A percentile compares a stretch with the other conserved stretches of the same genome.
These are phyloP conservation scores for Peromyscus attwateri DNA, from an alignment of 2,797 vertebrate genomes.

Conservation along the genomic window DNA sequence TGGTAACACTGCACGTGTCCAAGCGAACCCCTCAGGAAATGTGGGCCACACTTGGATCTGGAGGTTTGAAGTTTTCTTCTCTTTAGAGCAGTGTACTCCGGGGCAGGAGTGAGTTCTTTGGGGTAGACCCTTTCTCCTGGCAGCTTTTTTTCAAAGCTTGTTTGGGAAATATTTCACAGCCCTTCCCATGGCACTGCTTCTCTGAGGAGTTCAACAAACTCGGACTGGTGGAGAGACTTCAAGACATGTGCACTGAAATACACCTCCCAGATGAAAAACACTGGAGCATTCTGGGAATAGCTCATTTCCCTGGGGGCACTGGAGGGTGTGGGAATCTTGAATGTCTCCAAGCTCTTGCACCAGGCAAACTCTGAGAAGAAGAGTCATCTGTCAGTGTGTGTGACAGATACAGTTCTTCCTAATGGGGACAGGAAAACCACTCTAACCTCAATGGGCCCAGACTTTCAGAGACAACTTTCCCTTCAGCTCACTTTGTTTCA, in stretches of 20 bases:
- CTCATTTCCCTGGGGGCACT: slow-evolving; percentile 65
- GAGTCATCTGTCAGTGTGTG: slow-evolving; percentile 65
- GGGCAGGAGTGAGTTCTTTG: slow-evolving; percentile 69
- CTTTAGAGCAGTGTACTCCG: neutral
- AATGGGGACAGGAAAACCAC: slow-evolving; percentile 84
- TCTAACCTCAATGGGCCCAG: slow-evolving; percentile 80
- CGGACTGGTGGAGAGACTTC: slow-evolving; percentile 73
- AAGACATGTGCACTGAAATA: slow-evolving; percentile 68
- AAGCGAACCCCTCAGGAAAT: slow-evolving; percentile 20
- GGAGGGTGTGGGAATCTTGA: slow-evolving; percentile 74
- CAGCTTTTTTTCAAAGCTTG: slow-evolving; percentile 76
- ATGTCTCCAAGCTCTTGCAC: slow-evolving; percentile 55
- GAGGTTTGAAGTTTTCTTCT: slow-evolving; percentile 62
- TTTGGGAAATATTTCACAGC: slow-evolving; percentile 79
- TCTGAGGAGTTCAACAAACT: slow-evolving; percentile 78
- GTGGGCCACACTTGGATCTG: slow-evolving; percentile 49
- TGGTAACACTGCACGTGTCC: neutral
- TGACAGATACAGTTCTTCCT: slow-evolving; percentile 78
- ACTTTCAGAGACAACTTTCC: slow-evolving; percentile 81
- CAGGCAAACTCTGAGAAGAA: slow-evolving; percentile 63
- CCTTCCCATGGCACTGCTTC: slow-evolving; percentile 73
- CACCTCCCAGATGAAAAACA: slow-evolving; percentile 67
- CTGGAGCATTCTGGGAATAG: slow-evolving; percentile 72
- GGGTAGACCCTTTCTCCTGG: slow-evolving; percentile 66
- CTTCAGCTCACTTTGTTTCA: slow-evolving; percentile 66